A percentile compares a stretch with the other conserved stretches of the same genome.
These are phyloP conservation scores for Psilanteris sp. DNA, from an alignment of 1,140 invertebrate genomes.

Conservation along the genomic window DNA sequence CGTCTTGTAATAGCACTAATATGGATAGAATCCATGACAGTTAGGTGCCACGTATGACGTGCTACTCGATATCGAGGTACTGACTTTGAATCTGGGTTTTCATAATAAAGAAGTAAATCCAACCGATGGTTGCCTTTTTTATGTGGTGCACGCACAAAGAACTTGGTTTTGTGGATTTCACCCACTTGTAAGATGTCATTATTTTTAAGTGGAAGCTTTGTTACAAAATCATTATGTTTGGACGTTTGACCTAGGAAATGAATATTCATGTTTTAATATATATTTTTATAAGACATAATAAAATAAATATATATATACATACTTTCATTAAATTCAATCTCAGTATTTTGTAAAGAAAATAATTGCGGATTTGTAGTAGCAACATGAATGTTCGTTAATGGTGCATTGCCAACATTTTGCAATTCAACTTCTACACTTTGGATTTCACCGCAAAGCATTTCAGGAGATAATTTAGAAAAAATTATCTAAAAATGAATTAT, in stretches of 20 bases:
- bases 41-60: conserved; percentile 85
- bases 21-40: conserved; percentile 85
- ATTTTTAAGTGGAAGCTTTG: conserved; percentile 77
- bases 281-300: no score
- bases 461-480: conserved; percentile 84
- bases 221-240: conserved; percentile 80
- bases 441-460: conserved; percentile 87
- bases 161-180: conserved; percentile 80
- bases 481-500: conserved; percentile 78
- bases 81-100: conserved; percentile 79
- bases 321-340: conserved; percentile 62
- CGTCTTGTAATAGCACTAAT: conserved; percentile 80
- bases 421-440: conserved; percentile 84
- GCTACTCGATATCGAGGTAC: conserved; percentile 83
- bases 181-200: conserved; percentile 80
- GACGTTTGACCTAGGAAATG: conserved; percentile 74
- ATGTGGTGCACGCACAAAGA: conserved; percentile 86
- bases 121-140: conserved; percentile 83
- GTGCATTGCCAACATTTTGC: conserved; percentile 84
- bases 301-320: conserved; percentile 20
- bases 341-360: conserved; percentile 81
- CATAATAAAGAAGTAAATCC: conserved; percentile 88
- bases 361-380: conserved; percentile 85
- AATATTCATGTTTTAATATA: no score
- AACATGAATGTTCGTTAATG: conserved; percentile 84